Percentiles rank a stretch among this genome's conserved stretches.
Conservation (phyloP, 2,797 vertebrate genomes). For the Parambassis ranga region DNA sequence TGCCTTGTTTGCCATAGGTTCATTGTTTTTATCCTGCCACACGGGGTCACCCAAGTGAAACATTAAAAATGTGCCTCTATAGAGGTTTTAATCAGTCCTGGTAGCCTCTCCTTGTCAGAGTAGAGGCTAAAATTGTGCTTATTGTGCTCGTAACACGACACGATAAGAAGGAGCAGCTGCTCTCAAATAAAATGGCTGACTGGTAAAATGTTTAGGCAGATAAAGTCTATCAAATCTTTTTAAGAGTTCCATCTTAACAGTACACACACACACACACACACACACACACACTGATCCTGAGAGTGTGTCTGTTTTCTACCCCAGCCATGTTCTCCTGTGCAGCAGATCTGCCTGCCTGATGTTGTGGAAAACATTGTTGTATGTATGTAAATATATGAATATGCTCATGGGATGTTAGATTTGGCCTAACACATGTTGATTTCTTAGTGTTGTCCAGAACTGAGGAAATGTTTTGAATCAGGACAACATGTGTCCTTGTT, state of each 20-base stretch:
- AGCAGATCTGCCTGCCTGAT: constrained; percentile 68
- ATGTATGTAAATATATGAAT: no score
- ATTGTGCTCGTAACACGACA: not conserved
- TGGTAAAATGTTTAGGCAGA: not conserved
- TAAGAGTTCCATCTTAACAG: constrained; percentile 3
- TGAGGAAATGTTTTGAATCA: no score
- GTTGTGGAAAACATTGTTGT: no score
- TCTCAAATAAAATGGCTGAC: not conserved
- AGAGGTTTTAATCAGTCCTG: not conserved
- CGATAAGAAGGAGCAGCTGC: not conserved
- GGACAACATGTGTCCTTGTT: no score
- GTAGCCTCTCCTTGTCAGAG: not conserved
- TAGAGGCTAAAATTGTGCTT: not conserved
- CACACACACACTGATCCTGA: constrained; percentile 9
- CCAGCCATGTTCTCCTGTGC: constrained; percentile 53
- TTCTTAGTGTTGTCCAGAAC: no score
- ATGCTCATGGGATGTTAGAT: no score
- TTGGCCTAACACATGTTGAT: no score
- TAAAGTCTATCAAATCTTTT: not conserved
- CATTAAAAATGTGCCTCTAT: not conserved
- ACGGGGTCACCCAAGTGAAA: not conserved
- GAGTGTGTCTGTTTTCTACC: constrained; percentile 53
- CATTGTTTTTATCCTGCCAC: not conserved
- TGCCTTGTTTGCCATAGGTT: not conserved
- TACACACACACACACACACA: not conserved